A percentile compares a stretch with the other conserved stretches of the same genome.
Evolutionary conservation across 2,113 vertebrate species (phyloP).

Genomic region (Recurvirostra avosetta): DNA sequence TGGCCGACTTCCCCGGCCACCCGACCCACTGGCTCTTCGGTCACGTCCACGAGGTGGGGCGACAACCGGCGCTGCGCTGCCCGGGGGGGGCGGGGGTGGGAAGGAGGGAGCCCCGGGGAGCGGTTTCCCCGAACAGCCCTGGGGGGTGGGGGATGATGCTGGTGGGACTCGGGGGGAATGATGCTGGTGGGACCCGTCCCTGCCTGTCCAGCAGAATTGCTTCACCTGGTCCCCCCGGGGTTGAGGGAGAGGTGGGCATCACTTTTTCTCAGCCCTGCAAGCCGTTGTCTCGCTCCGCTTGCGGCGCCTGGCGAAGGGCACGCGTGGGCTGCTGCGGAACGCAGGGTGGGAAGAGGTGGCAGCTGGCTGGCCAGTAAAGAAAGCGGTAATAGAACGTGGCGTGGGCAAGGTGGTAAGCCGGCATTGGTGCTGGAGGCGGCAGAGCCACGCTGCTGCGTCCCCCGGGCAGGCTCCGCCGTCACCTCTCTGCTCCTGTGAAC

Average conservation of each 20-base stretch:
- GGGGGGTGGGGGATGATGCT: not conserved
- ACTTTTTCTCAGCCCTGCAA: not conserved
- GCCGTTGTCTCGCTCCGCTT: not conserved
- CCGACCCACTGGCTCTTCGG: conserved; percentile 81
- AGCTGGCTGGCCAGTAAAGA: not conserved
- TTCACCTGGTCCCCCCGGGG: not conserved
- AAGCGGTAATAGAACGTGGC: rapidly evolving
- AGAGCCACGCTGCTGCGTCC: not conserved
- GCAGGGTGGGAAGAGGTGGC: not conserved
- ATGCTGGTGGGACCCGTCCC: not conserved
- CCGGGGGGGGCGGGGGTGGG: no score
- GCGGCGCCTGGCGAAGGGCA: not conserved
- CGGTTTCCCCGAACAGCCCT: no score
- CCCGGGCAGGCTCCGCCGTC: not conserved
- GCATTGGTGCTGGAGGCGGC: not conserved
- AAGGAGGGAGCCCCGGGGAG: not conserved
- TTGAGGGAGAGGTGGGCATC: not conserved
- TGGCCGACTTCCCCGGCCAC: conserved; percentile 77
- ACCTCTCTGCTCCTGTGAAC: not conserved
- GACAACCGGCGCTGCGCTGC: not conserved
- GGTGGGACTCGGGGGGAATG: not conserved
- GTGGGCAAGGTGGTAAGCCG: not conserved
- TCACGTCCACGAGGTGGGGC: conserved; percentile 74
- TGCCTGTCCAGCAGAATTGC: not conserved
- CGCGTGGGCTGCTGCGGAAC: not conserved